Conservation (phyloP, 2,888 invertebrate species). For the Phoronis australis region DNA sequence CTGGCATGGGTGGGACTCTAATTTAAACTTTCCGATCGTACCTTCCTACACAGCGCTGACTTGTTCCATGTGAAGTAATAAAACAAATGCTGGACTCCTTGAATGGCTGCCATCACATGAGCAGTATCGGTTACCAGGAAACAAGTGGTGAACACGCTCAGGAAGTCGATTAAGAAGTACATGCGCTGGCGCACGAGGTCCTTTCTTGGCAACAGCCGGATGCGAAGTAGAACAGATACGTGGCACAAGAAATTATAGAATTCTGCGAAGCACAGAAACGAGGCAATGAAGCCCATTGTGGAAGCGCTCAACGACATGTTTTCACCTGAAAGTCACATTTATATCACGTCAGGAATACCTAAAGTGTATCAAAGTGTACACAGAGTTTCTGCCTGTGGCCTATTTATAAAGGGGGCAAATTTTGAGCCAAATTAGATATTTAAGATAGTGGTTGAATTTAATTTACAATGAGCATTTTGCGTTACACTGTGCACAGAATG, state of each 20-base stretch:
- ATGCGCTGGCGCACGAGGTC: slow-evolving; percentile 15
- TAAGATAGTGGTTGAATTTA: too few relatives aligned
- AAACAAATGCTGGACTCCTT: slow-evolving; percentile 16
- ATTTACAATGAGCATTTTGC: too few relatives aligned
- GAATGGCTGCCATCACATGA: slow-evolving; percentile 13
- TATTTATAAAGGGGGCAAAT: too few relatives aligned
- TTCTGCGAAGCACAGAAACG: slow-evolving; percentile 13
- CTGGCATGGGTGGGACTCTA: too few relatives aligned
- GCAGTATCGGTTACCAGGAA: slow-evolving; percentile 9
- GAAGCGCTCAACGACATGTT: too few relatives aligned
- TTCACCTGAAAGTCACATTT: too few relatives aligned
- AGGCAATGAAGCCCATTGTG: slow-evolving; percentile 4
- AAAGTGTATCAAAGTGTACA: too few relatives aligned
- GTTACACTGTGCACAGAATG: too few relatives aligned
- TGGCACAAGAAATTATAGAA: slow-evolving; percentile 15
- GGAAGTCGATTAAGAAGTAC: slow-evolving; percentile 17
- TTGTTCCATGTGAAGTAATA: slow-evolving; percentile 17
- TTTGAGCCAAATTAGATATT: too few relatives aligned
- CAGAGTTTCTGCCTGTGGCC: too few relatives aligned
- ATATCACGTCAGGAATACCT: too few relatives aligned
- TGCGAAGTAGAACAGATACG: slow-evolving; percentile 13
- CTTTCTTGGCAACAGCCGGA: slow-evolving; percentile 17
- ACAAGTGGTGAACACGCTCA: slow-evolving; percentile 15
- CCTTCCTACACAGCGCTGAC: slow-evolving; percentile 9
- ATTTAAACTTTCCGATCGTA: neutral